Conservation (phyloP, 1,140 invertebrate genomes). For the Orchesella cincta region DNA sequence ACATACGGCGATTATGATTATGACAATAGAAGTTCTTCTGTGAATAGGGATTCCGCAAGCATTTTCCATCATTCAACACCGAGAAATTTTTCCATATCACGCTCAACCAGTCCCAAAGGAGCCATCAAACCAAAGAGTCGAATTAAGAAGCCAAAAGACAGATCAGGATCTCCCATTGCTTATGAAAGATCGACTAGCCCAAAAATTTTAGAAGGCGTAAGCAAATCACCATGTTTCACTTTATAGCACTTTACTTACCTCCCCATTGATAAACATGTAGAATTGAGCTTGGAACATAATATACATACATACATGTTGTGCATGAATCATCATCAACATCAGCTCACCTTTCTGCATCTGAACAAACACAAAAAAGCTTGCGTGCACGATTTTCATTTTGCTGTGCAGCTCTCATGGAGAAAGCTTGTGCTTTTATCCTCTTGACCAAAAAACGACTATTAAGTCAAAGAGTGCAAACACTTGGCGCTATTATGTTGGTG, state of each 20-base stretch:
- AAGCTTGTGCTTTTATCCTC: not conserved
- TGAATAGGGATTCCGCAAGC: constrained; percentile 32
- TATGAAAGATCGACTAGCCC: constrained; percentile 46
- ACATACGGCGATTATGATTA: constrained; percentile 40
- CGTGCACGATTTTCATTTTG: not conserved
- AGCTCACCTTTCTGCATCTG: too few species aligned
- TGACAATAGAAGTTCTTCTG: constrained; percentile 41
- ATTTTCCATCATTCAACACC: constrained; percentile 42
- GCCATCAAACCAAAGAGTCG: not conserved
- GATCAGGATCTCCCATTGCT: constrained; percentile 39
- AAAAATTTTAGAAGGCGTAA: constrained; percentile 48
- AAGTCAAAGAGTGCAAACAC: not conserved
- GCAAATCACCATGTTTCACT: not conserved
- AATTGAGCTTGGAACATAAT: not conserved
- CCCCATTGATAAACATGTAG: not conserved
- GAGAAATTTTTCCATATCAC: constrained; percentile 42
- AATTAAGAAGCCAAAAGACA: constrained; percentile 40
- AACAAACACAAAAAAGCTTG: too few species aligned
- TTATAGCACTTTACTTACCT: not conserved
- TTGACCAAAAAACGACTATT: not conserved
- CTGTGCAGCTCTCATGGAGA: too few species aligned
- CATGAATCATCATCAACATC: not conserved
- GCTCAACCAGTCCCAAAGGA: constrained; percentile 44
- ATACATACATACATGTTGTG: not conserved
- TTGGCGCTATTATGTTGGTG: not conserved